These are phyloP conservation scores for Caenorhabditis remanei DNA, from an alignment of 1,140 invertebrate genomes.

Conservation along the genomic window DNA sequence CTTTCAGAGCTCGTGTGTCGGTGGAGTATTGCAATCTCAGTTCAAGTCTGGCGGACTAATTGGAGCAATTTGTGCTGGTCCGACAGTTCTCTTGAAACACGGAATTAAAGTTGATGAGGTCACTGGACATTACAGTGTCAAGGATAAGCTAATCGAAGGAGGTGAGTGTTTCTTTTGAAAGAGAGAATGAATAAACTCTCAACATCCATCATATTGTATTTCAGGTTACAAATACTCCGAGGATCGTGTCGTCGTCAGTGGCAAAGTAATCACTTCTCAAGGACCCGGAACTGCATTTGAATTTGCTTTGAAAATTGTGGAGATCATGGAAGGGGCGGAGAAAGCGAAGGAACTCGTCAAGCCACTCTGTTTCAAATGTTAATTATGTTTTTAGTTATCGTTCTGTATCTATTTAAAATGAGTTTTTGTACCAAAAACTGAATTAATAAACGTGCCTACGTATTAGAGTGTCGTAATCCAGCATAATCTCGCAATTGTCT, in stretches of 20 bases:
- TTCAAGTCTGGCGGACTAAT: slow-evolving; percentile 84
- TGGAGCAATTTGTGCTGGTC: slow-evolving; percentile 92
- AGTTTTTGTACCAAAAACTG: too few relatives aligned
- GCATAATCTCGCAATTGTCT: too few relatives aligned
- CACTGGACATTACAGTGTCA: slow-evolving; percentile 90
- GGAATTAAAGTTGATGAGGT: slow-evolving; percentile 85
- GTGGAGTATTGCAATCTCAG: slow-evolving; percentile 86
- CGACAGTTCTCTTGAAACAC: slow-evolving; percentile 88
- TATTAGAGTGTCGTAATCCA: too few relatives aligned
- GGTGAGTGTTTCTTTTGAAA: slow-evolving; percentile 78
- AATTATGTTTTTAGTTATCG: too few relatives aligned
- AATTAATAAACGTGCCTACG: too few relatives aligned
- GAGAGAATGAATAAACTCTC: neutral
- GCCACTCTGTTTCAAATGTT: slow-evolving; percentile 81
- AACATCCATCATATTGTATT: neutral
- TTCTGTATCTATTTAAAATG: too few relatives aligned
- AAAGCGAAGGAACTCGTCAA: slow-evolving; percentile 84
- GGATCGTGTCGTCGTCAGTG: slow-evolving; percentile 80
- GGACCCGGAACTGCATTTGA: slow-evolving; percentile 93
- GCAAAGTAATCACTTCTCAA: slow-evolving; percentile 90
- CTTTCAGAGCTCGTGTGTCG: slow-evolving; percentile 83
- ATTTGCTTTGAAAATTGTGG: slow-evolving; percentile 89
- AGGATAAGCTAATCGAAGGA: slow-evolving; percentile 83
- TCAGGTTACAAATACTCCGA: slow-evolving; percentile 80
- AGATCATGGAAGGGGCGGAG: slow-evolving; percentile 85